These are phyloP conservation scores for Antheraea mylitta DNA, from an alignment of 1,140 invertebrate genomes.

Conservation along the genomic window DNA sequence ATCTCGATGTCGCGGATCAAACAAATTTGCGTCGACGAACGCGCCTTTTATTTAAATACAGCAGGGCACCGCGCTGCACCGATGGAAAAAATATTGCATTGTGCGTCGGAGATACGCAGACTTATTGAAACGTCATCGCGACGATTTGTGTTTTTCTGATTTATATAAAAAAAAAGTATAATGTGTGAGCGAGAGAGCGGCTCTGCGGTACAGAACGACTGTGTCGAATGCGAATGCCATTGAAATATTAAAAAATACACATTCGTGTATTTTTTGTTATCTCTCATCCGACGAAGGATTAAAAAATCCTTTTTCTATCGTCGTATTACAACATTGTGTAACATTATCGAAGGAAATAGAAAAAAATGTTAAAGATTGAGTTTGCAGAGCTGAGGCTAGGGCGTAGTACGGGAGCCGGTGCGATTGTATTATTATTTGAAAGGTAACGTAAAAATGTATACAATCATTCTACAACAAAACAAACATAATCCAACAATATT, in stretches of 20 bases:
- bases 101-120: constrained; percentile 17
- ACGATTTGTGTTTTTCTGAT: constrained; percentile 19
- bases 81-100: constrained; percentile 14
- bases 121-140: constrained; percentile 51
- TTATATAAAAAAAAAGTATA: background rate
- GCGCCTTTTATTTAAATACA: constrained; percentile 34
- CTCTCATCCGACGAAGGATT: constrained; percentile 10
- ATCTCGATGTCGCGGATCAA: constrained; percentile 35
- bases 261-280: constrained; percentile 47
- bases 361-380: background rate
- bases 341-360: constrained; percentile 27
- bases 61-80: background rate
- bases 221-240: background rate
- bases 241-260: constrained; percentile 32
- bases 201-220: background rate
- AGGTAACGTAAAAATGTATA: too few species aligned
- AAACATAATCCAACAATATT: too few species aligned
- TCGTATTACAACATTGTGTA: constrained; percentile 27
- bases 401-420: too few species aligned
- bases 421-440: background rate
- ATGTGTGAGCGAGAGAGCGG: background rate
- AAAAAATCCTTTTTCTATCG: constrained; percentile 30
- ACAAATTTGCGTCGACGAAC: constrained; percentile 16
- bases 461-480: too few species aligned
- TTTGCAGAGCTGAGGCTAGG: background rate